Evolutionary conservation across 2,113 vertebrate genomes (phyloP).

Genomic region (Tricholaema leucomelas): DNA sequence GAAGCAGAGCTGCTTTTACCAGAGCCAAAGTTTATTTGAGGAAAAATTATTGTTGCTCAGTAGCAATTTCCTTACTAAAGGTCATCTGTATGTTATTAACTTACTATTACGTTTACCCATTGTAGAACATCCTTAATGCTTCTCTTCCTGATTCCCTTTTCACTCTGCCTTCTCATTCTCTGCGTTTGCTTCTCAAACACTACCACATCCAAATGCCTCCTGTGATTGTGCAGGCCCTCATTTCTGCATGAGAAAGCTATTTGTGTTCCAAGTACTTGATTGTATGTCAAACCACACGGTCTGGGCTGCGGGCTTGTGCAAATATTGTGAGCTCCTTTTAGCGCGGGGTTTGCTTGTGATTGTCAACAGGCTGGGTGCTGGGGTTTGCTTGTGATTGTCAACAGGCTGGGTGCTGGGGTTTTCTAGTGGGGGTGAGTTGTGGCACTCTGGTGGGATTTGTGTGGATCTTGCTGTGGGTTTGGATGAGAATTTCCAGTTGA

Average conservation of each 20-base stretch:
- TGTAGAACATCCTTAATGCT: slow-evolving; percentile 58
- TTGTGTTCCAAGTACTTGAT: slow-evolving; percentile 4
- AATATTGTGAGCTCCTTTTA: background rate
- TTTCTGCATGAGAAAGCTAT: slow-evolving; percentile 13
- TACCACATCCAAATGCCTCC: background rate
- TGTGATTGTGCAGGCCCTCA: background rate
- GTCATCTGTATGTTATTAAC: slow-evolving; percentile 67
- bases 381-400: background rate
- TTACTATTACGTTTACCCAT: slow-evolving; percentile 29
- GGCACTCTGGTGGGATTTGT: background rate
- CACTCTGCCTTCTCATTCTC: background rate
- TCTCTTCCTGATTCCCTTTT: slow-evolving; percentile 55
- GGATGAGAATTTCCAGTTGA: background rate
- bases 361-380: background rate
- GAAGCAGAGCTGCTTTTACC: slow-evolving; percentile 35
- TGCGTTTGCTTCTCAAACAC: slow-evolving; percentile 38
- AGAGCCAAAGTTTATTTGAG: slow-evolving; percentile 57
- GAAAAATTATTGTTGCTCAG: slow-evolving; percentile 58
- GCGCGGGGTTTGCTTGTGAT: background rate
- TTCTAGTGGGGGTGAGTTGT: background rate
- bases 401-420: background rate
- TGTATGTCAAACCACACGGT: background rate
- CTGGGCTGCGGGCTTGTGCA: background rate
- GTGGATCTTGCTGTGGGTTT: background rate
- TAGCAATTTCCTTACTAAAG: slow-evolving; percentile 59